phyloP scores from a whole-genome alignment of 2,888 invertebrate genomes.

The Caenorhabditis macrosperma region DNA sequence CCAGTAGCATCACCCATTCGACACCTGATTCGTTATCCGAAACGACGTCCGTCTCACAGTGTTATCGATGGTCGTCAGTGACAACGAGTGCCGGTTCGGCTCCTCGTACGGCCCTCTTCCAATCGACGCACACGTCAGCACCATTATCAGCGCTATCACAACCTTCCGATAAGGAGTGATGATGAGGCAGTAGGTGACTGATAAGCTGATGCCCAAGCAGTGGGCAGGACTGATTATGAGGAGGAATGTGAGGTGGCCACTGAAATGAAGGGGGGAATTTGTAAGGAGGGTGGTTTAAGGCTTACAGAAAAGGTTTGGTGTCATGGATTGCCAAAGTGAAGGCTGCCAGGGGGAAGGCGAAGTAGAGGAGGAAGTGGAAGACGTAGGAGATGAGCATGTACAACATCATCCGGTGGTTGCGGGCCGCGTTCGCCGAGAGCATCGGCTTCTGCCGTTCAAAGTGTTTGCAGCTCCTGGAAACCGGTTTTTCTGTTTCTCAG shows the following conservation, averaged over 20 bases:
- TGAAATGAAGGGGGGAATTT: no score
- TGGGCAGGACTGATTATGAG: constrained; percentile 50
- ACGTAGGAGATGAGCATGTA: constrained; percentile 49
- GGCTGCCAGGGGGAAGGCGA: constrained; percentile 32
- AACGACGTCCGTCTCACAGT: constrained; percentile 12
- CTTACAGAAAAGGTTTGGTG: constrained; percentile 38
- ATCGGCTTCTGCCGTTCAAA: constrained; percentile 20
- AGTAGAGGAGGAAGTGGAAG: constrained; percentile 43
- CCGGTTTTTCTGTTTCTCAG: no score
- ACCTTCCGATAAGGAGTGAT: constrained; percentile 53
- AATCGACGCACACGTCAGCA: constrained; percentile 19
- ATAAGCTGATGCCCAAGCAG: constrained; percentile 39
- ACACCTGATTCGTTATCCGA: constrained; percentile 12
- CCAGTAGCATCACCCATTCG: not conserved
- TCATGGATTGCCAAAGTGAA: constrained; percentile 32
- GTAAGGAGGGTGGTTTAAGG: no score
- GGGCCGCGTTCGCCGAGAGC: not conserved
- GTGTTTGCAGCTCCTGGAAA: constrained; percentile 37
- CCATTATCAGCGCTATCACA: constrained; percentile 4
- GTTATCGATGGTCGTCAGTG: constrained; percentile 30
- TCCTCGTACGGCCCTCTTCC: constrained; percentile 1
- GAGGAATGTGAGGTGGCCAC: constrained; percentile 21
- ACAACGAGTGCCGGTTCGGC: not conserved
- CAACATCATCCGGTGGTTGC: constrained; percentile 57
- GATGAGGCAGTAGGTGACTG: constrained; percentile 47